These are phyloP conservation scores for Euschistus heros DNA, from an alignment of 1,140 invertebrate species.

Conservation along the genomic window DNA sequence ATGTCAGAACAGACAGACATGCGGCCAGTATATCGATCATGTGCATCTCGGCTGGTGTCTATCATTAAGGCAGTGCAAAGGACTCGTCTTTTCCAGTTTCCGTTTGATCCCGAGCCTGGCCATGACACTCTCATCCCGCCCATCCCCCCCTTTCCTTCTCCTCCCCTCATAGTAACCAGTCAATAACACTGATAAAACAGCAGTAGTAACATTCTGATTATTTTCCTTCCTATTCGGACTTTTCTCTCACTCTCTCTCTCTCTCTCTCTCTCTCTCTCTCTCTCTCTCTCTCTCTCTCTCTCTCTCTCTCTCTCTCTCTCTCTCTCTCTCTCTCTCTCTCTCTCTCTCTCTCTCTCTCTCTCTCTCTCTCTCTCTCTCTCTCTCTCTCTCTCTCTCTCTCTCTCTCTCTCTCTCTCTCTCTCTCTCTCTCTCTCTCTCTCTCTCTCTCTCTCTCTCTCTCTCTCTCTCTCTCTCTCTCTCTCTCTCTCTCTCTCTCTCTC, in stretches of 20 bases:
- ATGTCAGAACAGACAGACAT: too few species aligned
- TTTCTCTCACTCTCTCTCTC: background rate
- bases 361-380: slow-evolving; percentile 8
- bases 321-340: slow-evolving; percentile 12
- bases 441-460: slow-evolving; percentile 17
- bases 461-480: slow-evolving; percentile 18
- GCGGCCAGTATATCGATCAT: too few species aligned
- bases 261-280: slow-evolving; percentile 15
- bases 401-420: slow-evolving; percentile 20
- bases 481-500: background rate
- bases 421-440: slow-evolving; percentile 20
- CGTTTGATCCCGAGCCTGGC: too few species aligned
- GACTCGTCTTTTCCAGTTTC: too few species aligned
- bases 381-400: slow-evolving; percentile 23
- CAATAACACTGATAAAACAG: background rate
- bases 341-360: slow-evolving; percentile 15
- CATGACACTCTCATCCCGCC: too few species aligned
- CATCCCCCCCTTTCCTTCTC: background rate
- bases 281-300: slow-evolving; percentile 15
- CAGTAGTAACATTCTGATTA: background rate
- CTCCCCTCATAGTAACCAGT: background rate
- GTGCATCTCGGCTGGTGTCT: too few species aligned
- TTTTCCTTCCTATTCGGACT: background rate
- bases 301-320: slow-evolving; percentile 7
- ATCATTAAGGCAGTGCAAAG: too few species aligned